These are phyloP conservation scores for Eudemis profundana DNA, from an alignment of 2,888 invertebrate species.

Conservation along the genomic window DNA sequence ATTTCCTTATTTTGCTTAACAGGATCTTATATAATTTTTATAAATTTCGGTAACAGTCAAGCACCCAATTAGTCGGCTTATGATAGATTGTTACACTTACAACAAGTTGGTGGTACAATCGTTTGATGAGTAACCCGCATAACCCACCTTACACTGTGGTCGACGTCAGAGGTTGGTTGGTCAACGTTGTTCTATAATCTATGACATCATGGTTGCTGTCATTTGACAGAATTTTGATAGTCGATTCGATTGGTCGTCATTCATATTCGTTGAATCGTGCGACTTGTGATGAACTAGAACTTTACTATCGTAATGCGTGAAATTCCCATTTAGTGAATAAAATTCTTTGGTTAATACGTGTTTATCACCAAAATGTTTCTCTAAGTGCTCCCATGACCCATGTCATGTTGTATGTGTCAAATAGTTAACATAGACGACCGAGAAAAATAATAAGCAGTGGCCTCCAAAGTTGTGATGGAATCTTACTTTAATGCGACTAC, in stretches of 20 bases:
- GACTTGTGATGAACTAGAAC: slow-evolving; percentile 36
- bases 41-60: too few species aligned
- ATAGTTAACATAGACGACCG: slow-evolving; percentile 45
- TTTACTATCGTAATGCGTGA: background rate
- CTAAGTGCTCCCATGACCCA: slow-evolving; percentile 14
- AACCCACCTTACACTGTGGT: slow-evolving; percentile 24
- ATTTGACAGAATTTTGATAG: slow-evolving; percentile 32
- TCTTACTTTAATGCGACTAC: slow-evolving; percentile 66
- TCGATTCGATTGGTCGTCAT: slow-evolving; percentile 43
- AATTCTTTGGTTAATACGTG: slow-evolving; percentile 2
- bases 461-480: slow-evolving; percentile 78
- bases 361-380: slow-evolving; percentile 14
- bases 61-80: too few species aligned
- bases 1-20: too few species aligned
- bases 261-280: slow-evolving; percentile 35
- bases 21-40: too few species aligned
- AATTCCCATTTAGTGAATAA: background rate
- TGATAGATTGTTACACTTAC: too few species aligned
- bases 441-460: slow-evolving; percentile 63
- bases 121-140: too few species aligned
- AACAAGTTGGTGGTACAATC: too few species aligned
- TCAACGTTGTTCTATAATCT: slow-evolving; percentile 39
- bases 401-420: too few species aligned
- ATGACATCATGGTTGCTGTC: slow-evolving; percentile 44
- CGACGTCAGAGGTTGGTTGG: slow-evolving; percentile 31